Evolutionary conservation across 2,797 vertebrate species (phyloP), one percentile per base, ranked within the genome.

Genomic region (Sebastes goodei): DNA sequence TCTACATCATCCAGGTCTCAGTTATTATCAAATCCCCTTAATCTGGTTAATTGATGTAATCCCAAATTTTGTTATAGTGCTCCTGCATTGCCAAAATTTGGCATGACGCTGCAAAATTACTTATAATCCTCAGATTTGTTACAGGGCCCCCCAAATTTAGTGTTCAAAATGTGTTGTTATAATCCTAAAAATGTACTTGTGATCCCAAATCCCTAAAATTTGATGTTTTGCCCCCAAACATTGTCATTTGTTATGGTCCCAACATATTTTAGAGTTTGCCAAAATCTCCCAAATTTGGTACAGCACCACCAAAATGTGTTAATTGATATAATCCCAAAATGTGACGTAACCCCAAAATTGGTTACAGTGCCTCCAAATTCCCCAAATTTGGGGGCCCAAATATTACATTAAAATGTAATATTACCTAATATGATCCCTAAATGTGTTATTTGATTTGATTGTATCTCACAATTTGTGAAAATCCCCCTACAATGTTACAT

Each of bases 1-100:
- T n/a, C 15, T 0, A 2, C 20, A 4, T 46, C 21, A 71, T 6
- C 57, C 70, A 92, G 88, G 83, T 84, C 77, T 52, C 38, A 42
- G 42, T 46, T 46, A 46, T 46, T 35, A n/a, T 63, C n/a, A 63
- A 63, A 77, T 33, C 8, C 4, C 15, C 4, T 21, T 7, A 2
- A 25, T 57, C 1, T 38, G 14, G 2, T 33, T 25, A n/a, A 10
- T 2, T 12, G 6, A 32, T 25, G 25, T 10, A 74, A 65, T 23
- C 25, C 10, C 17, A 56, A 5, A n/a, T 65, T 3, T 30, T 9
- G 5, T 10, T 29, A 3, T 30, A n/a, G n/a, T 27, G 62, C 46
- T 56, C n/a, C 10, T 0, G 0, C 33, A 17, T 42, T 49, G 66
- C 27, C 49, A 53, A 33, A 53, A 9, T 0, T 10, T 9, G 12